Percentiles rank a stretch among this genome's conserved stretches.
Evolutionary conservation across 2,797 vertebrate genomes (phyloP).

Genomic region (Coracias cyanogaster): DNA sequence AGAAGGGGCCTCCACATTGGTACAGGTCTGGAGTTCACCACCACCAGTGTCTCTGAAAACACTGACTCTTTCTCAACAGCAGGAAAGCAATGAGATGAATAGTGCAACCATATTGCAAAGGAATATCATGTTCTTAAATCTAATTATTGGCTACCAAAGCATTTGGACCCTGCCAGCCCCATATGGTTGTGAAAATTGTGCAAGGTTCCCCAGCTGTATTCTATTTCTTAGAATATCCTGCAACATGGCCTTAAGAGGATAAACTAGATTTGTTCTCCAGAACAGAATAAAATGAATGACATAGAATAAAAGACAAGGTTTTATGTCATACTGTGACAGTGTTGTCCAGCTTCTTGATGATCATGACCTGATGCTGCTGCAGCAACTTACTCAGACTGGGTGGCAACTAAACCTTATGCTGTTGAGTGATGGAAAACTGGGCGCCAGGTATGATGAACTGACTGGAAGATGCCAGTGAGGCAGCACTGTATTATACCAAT

Average conservation of each 20-base stretch:
- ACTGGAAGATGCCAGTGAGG: not conserved
- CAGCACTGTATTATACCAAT: not conserved
- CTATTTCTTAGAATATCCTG: not conserved
- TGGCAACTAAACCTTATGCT: not conserved
- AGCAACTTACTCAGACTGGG: not conserved
- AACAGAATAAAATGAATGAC: not conserved
- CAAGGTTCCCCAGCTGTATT: not conserved
- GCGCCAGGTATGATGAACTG: not conserved
- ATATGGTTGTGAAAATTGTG: not conserved
- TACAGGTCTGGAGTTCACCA: not conserved
- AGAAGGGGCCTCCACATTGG: not conserved
- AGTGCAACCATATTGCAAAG: not conserved
- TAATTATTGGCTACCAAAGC: not conserved
- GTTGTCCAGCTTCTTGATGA: not conserved
- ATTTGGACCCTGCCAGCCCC: not conserved
- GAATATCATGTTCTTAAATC: not conserved
- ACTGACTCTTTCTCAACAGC: not conserved
- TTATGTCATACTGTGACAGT: not conserved
- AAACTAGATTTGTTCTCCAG: not conserved
- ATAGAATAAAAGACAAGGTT: not conserved
- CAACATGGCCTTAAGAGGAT: not conserved
- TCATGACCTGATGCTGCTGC: not conserved
- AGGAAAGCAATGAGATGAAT: not conserved
- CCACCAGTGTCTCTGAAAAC: not conserved
- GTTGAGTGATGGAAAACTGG: not conserved